A percentile compares a stretch with the other conserved stretches of the same genome.
These are phyloP conservation scores for Barbus barbus DNA, from an alignment of 2,113 vertebrate genomes.

Conservation along the genomic window DNA sequence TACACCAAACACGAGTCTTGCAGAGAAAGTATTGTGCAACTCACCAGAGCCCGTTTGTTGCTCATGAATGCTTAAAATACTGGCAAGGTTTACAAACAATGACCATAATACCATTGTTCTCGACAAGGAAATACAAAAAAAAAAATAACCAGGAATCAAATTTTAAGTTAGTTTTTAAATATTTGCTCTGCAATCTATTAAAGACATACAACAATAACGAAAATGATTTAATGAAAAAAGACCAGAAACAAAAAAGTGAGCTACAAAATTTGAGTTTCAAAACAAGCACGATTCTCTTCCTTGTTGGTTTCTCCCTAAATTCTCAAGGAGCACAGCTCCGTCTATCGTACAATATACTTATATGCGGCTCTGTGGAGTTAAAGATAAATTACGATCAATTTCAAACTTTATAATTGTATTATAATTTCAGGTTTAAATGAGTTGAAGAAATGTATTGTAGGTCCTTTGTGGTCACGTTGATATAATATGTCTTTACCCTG, in stretches of 20 bases:
- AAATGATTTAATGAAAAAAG: neutral
- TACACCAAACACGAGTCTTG: slow-evolving; percentile 66
- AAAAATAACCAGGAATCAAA: rapidly evolving
- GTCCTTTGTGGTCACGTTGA: neutral
- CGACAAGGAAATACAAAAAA: neutral
- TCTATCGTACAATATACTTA: neutral
- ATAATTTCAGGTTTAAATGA: neutral
- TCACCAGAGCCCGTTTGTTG: slow-evolving; percentile 61
- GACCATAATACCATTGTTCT: neutral
- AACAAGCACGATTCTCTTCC: neutral
- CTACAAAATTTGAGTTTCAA: neutral
- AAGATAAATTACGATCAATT: neutral
- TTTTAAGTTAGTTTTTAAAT: neutral
- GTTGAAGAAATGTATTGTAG: neutral
- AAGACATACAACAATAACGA: neutral
- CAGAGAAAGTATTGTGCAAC: slow-evolving; percentile 64
- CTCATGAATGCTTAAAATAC: slow-evolving; percentile 53
- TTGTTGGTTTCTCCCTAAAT: neutral
- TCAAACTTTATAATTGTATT: neutral
- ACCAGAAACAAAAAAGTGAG: neutral
- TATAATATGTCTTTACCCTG: neutral
- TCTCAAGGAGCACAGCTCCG: neutral
- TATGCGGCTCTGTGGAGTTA: neutral
- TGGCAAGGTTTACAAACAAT: neutral
- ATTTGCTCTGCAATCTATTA: neutral